These are phyloP conservation scores for Periophthalmus magnuspinnatus DNA, from an alignment of 2,797 vertebrate species.

Conservation along the genomic window DNA sequence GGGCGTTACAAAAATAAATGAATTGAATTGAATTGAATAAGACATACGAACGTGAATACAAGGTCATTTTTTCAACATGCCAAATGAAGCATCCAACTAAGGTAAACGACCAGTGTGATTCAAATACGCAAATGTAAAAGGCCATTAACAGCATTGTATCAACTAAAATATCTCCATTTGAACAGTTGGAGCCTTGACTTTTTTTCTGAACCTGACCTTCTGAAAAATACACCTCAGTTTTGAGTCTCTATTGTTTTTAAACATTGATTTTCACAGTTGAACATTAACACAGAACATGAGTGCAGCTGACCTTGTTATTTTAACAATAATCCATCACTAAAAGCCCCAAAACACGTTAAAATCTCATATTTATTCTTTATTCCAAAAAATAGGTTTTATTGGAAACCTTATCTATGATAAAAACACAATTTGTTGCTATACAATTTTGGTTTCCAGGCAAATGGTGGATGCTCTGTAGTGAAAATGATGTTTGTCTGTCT, in stretches of 20 bases:
- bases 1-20: too few relatives aligned
- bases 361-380: conserved; percentile 7
- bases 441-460: background rate
- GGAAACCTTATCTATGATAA: background rate
- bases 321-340: conserved; percentile 3
- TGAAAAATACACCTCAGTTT: conserved; percentile 20
- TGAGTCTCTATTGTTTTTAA: conserved; percentile 43
- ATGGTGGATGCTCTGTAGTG: background rate
- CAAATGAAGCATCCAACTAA: background rate
- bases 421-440: background rate
- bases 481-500: background rate
- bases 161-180: background rate
- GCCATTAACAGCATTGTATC: background rate
- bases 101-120: conserved; percentile 2
- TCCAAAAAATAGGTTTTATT: conserved; percentile 6
- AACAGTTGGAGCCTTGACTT: conserved; percentile 22
- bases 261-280: conserved; percentile 35
- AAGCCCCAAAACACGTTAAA: background rate
- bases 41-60: background rate
- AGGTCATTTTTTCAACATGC: background rate
- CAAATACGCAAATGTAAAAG: background rate
- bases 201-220: conserved; percentile 24
- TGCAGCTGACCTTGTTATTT: conserved; percentile 10
- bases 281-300: conserved; percentile 35
- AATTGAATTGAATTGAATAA: too few relatives aligned